Percentiles rank a stretch among this genome's conserved stretches.
phyloP scores from a whole-genome alignment of 2,113 vertebrate genomes.

The Globicephala melas region DNA sequence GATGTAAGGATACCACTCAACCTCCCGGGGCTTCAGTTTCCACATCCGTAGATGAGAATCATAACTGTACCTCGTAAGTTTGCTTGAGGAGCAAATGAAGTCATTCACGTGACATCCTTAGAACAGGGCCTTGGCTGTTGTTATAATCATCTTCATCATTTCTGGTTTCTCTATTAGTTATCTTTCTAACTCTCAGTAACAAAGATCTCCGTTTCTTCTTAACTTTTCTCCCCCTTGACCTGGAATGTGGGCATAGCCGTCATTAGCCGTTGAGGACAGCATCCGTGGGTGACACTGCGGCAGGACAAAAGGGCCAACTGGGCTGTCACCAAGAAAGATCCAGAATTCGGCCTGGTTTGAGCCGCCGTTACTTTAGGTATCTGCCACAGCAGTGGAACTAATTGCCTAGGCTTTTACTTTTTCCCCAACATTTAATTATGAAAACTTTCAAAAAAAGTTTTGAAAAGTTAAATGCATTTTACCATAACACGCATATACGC shows the following conservation, averaged over 20 bases:
- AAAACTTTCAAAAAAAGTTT: not conserved
- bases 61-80: not conserved
- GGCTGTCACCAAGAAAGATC: rapidly evolving
- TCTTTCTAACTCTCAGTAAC: not conserved
- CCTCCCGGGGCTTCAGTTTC: not conserved
- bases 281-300: not conserved
- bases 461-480: not conserved
- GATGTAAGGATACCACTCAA: no score
- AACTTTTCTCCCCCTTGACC: not conserved
- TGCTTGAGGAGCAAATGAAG: no score
- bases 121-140: no score
- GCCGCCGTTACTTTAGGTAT: not conserved
- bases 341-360: not conserved
- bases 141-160: rapidly evolving
- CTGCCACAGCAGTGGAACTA: not conserved
- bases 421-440: not conserved
- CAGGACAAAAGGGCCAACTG: not conserved
- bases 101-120: rapidly evolving
- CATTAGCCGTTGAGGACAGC: rapidly evolving
- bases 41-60: not conserved
- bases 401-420: not conserved
- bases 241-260: not conserved
- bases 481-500: not conserved
- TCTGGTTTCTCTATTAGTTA: not conserved
- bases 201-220: not conserved